These are phyloP conservation scores for Temnothorax rugatulus DNA, from an alignment of 2,888 invertebrate species.

Conservation along the genomic window DNA sequence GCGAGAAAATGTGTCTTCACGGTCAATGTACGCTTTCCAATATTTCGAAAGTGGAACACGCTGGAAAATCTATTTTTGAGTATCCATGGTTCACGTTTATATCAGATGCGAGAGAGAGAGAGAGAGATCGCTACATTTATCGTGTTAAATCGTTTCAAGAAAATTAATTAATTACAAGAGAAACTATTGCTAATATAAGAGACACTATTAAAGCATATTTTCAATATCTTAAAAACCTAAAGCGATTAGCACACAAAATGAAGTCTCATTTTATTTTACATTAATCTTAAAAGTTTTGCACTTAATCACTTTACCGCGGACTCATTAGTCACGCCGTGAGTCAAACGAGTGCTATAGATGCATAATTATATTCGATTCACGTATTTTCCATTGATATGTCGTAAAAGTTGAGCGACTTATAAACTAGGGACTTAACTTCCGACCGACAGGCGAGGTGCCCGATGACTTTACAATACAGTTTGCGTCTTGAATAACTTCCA, in stretches of 20 bases:
- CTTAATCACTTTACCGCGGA: background rate
- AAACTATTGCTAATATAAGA: background rate
- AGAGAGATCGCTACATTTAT: background rate
- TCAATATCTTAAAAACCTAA: background rate
- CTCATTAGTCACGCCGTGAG: background rate
- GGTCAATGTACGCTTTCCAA: slow-evolving; percentile 37
- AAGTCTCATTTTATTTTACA: background rate
- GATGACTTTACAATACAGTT: slow-evolving; percentile 15
- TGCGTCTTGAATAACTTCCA: slow-evolving; percentile 22
- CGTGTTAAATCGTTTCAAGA: background rate
- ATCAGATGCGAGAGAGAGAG: background rate
- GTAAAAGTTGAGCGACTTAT: slow-evolving; percentile 38
- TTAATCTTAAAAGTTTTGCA: background rate
- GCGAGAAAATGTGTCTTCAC: slow-evolving; percentile 35
- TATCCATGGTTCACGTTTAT: background rate
- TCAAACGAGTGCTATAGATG: background rate
- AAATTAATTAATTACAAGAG: background rate
- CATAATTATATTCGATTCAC: background rate
- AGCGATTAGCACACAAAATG: background rate
- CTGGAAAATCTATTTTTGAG: slow-evolving; percentile 34
- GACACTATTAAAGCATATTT: background rate
- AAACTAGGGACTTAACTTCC: slow-evolving; percentile 5
- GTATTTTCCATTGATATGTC: background rate
- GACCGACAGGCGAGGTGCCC: background rate
- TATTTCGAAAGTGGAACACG: slow-evolving; percentile 39